Evolutionary conservation across 2,888 invertebrate genomes (phyloP).

Genomic region (Aphidoletes aphidimyza): DNA sequence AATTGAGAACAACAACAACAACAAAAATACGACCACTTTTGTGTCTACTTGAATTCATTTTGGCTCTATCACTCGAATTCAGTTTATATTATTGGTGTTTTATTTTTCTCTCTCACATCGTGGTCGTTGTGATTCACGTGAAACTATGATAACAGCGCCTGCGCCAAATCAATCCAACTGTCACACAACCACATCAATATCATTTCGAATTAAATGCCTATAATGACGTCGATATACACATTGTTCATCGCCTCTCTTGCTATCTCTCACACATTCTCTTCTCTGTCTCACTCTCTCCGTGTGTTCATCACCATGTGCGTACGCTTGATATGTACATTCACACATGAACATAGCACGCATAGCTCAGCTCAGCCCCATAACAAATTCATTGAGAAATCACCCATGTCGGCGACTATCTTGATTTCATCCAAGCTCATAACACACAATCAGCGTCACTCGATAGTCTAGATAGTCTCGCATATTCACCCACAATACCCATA

Average conservation of each 20-base stretch:
- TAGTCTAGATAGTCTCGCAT: too few species aligned
- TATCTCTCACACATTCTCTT: not conserved
- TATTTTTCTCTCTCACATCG: not conserved
- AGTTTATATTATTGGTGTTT: too few species aligned
- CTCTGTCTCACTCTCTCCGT: not conserved
- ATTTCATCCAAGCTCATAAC: not conserved
- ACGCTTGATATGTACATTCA: not conserved
- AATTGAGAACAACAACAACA: too few species aligned
- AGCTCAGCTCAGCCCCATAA: not conserved
- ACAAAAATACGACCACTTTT: not conserved
- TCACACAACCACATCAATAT: not conserved
- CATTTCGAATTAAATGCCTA: not conserved
- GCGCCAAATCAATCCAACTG: slow-evolving; percentile 28
- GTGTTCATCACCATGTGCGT: not conserved
- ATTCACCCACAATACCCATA: too few species aligned
- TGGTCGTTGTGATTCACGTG: slow-evolving; percentile 12
- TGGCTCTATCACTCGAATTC: not conserved
- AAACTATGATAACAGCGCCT: slow-evolving; percentile 21
- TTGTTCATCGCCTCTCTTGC: not conserved
- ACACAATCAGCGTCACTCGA: too few species aligned
- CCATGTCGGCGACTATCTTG: not conserved
- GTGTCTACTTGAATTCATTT: not conserved
- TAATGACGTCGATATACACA: not conserved
- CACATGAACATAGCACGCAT: not conserved
- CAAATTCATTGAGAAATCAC: slow-evolving; percentile 12